These are phyloP conservation scores for Pitangus sulphuratus DNA, from an alignment of 2,797 vertebrate species.

Conservation along the genomic window DNA sequence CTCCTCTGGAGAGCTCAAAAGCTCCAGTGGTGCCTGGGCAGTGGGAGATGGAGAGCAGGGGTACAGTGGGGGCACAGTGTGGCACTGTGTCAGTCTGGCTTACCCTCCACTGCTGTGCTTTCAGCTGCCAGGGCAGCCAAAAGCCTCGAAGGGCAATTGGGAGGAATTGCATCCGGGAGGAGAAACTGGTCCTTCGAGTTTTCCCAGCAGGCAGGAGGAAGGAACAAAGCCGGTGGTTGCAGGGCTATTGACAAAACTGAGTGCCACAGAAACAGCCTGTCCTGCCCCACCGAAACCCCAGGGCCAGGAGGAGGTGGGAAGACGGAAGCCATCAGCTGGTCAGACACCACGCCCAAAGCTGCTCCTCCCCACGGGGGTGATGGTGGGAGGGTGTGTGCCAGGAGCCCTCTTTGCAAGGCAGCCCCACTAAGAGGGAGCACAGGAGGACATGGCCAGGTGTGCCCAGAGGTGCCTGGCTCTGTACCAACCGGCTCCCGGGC, in stretches of 20 bases:
- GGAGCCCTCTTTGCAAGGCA: not conserved
- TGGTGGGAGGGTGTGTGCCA: not conserved
- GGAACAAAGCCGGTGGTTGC: not conserved
- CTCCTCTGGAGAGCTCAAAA: not conserved
- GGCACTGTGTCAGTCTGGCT: not conserved
- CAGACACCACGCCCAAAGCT: accelerated
- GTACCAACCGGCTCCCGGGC: not conserved
- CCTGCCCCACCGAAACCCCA: not conserved
- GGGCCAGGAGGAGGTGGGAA: accelerated
- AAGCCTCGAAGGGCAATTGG: accelerated
- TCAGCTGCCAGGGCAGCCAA: not conserved
- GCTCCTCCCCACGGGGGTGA: accelerated
- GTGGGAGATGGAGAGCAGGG: not conserved
- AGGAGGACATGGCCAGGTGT: not conserved
- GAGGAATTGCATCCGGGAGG: not conserved
- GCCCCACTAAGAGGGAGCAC: not conserved
- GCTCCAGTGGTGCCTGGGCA: not conserved
- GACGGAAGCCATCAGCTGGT: accelerated
- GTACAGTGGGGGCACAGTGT: not conserved
- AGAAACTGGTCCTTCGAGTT: slow-evolving; percentile 50
- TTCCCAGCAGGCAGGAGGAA: not conserved
- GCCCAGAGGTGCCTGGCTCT: accelerated
- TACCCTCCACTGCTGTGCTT: not conserved
- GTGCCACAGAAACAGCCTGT: not conserved
- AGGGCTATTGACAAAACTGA: not conserved